These are phyloP conservation scores for Lasioglossum zephyrum DNA, from an alignment of 2,888 invertebrate species.

Conservation along the genomic window DNA sequence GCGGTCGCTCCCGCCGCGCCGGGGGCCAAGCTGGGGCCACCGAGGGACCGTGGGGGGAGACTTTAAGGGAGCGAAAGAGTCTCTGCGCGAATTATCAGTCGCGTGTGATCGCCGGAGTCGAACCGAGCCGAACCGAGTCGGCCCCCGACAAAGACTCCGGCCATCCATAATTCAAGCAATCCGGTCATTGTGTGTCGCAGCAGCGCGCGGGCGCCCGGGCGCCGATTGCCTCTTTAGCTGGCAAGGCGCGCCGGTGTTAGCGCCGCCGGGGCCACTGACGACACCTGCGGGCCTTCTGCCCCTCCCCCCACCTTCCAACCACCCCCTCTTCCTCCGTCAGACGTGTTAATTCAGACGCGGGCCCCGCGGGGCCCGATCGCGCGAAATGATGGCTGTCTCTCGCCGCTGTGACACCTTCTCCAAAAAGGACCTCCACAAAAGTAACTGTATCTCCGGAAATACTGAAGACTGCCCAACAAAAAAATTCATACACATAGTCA, in stretches of 20 bases:
- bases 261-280: constrained; percentile 46
- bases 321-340: constrained; percentile 25
- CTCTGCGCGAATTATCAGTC: constrained; percentile 78
- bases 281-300: constrained; percentile 42
- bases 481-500: not conserved
- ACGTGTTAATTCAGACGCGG: constrained; percentile 69
- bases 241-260: constrained; percentile 22
- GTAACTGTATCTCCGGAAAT: not conserved
- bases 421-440: not conserved
- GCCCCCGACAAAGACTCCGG: constrained; percentile 78
- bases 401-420: not conserved
- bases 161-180: constrained; percentile 83
- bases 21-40: not conserved
- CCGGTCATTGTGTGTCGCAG: constrained; percentile 76
- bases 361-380: constrained; percentile 22
- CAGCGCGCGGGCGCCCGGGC: constrained; percentile 68
- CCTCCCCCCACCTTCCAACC: constrained; percentile 17
- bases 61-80: constrained; percentile 16
- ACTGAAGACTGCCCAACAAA: fast-evolving
- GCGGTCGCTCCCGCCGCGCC: constrained; percentile 14
- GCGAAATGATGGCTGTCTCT: not conserved
- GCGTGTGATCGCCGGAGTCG: constrained; percentile 77
- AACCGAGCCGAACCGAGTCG: constrained; percentile 68
- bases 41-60: not conserved
- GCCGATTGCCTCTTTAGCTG: constrained; percentile 77